Evolutionary conservation across 2,113 vertebrate genomes (phyloP).

Genomic region (Catharus bicknelli): DNA sequence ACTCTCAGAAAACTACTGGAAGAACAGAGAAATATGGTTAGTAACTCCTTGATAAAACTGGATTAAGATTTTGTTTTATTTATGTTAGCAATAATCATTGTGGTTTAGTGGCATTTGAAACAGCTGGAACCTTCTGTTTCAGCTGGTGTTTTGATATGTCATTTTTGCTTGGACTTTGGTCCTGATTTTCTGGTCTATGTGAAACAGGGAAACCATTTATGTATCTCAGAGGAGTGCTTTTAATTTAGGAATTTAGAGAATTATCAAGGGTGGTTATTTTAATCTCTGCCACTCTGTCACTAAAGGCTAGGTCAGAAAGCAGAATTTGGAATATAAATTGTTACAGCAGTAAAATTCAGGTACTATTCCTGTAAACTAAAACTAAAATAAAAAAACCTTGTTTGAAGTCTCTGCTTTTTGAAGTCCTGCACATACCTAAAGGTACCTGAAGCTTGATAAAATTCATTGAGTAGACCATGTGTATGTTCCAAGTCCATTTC

Average conservation of each 20-base stretch:
- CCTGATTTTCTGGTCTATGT: slow-evolving; percentile 43
- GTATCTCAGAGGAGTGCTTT: slow-evolving; percentile 36
- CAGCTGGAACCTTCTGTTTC: slow-evolving; percentile 66
- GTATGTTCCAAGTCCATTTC: not conserved
- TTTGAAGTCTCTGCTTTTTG: not conserved
- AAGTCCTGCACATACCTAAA: not conserved
- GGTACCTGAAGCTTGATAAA: not conserved
- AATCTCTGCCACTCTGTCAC: slow-evolving; percentile 21
- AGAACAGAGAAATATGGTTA: slow-evolving; percentile 21
- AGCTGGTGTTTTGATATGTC: slow-evolving; percentile 59
- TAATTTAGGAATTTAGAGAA: slow-evolving; percentile 41
- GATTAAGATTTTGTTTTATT: slow-evolving; percentile 63
- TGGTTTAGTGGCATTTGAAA: slow-evolving; percentile 60
- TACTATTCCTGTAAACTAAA: not conserved
- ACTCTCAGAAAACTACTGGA: slow-evolving; percentile 18
- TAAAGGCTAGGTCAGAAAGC: not conserved
- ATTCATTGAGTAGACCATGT: rapidly evolving
- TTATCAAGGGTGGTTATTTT: slow-evolving; percentile 47
- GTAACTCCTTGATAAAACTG: slow-evolving; percentile 44
- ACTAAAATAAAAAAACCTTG: not conserved
- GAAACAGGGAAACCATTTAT: slow-evolving; percentile 41
- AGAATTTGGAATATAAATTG: not conserved
- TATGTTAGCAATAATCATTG: slow-evolving; percentile 65
- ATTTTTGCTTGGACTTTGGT: slow-evolving; percentile 44
- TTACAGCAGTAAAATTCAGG: not conserved